phyloP scores from a whole-genome alignment of 2,113 vertebrate genomes.

The Coreoperca whiteheadi region DNA sequence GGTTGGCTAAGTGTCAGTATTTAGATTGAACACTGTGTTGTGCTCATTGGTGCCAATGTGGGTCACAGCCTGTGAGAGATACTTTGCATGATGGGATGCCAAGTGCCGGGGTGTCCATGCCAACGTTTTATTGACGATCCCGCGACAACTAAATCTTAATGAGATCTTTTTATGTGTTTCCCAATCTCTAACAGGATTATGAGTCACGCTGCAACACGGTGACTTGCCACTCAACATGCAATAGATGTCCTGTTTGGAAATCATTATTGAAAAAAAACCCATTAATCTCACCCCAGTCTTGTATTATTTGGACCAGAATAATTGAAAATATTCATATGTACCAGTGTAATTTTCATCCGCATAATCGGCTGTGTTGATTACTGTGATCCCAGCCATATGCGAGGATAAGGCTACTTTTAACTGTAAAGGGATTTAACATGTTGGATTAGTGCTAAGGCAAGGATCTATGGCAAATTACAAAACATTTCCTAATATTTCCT shows the following conservation, averaged over 20 bases:
- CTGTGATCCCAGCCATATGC: conserved; percentile 71
- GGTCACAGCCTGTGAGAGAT: conserved; percentile 44
- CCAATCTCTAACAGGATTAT: conserved; percentile 73
- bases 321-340: conserved; percentile 79
- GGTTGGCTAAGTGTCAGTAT: conserved; percentile 24
- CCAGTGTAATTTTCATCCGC: conserved; percentile 75
- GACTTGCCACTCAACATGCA: conserved; percentile 66
- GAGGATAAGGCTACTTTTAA: conserved; percentile 76
- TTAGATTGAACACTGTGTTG: conserved; percentile 1
- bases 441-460: conserved; percentile 79
- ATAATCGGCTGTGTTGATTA: conserved; percentile 81
- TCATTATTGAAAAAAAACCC: conserved; percentile 54
- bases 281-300: conserved; percentile 71
- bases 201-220: conserved; percentile 53
- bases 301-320: conserved; percentile 71
- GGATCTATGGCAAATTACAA: conserved; percentile 67
- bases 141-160: conserved; percentile 72
- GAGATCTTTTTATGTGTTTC: conserved; percentile 68
- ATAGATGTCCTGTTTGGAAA: conserved; percentile 59
- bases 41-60: conserved; percentile 27
- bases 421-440: conserved; percentile 79
- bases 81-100: conserved; percentile 50
- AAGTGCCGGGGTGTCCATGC: conserved; percentile 36
- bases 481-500: conserved; percentile 64
- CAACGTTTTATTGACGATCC: conserved; percentile 63